phyloP scores from a whole-genome alignment of 2,113 vertebrate species.

The Pan paniscus region DNA sequence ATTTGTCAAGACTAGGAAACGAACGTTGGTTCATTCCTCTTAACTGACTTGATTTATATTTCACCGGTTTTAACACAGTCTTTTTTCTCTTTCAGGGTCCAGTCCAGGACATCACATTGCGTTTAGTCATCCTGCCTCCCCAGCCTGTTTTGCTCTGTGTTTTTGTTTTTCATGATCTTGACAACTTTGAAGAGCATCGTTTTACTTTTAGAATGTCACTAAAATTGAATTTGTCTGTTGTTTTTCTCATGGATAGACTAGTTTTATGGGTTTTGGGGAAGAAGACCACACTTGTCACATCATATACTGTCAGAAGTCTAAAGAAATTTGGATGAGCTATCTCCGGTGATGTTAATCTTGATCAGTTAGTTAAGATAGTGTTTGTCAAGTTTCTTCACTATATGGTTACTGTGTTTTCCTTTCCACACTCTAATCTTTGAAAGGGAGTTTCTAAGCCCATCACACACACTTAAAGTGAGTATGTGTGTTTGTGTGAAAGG shows the following conservation, averaged over 20 bases:
- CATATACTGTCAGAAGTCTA: not conserved
- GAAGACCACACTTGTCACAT: not conserved
- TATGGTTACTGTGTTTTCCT: not conserved
- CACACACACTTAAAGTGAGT: not conserved
- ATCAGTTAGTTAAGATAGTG: not conserved
- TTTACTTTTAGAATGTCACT: not conserved
- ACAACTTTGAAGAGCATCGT: not conserved
- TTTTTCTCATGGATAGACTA: not conserved
- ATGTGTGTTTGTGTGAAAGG: not conserved
- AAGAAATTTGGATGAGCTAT: not conserved
- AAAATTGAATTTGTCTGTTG: not conserved
- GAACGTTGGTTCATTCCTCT: not conserved
- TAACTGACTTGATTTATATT: not conserved
- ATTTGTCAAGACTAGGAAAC: not conserved
- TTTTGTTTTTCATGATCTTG: not conserved
- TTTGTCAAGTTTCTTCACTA: not conserved
- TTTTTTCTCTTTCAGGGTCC: not conserved
- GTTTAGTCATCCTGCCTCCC: not conserved
- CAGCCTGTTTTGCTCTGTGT: not conserved
- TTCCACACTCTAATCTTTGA: not conserved
- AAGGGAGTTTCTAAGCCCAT: not conserved
- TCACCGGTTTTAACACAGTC: not conserved
- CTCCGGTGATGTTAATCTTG: not conserved
- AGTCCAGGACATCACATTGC: not conserved
- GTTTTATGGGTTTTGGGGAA: not conserved